These are phyloP conservation scores for Myiopsitta monachus DNA, from an alignment of 2,113 vertebrate species.

Conservation along the genomic window DNA sequence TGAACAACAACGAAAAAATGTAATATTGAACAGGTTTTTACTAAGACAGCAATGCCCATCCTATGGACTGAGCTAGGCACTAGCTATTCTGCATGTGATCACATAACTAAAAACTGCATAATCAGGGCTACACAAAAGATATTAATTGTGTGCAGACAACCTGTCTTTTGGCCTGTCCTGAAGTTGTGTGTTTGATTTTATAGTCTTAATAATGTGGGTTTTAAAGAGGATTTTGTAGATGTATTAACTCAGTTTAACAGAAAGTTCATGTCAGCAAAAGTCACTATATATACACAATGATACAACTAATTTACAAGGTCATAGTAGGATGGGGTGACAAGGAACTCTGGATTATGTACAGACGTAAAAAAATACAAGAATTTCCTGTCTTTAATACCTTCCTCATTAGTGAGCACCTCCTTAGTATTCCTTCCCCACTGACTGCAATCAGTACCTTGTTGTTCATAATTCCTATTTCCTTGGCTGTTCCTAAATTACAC, in stretches of 20 bases:
- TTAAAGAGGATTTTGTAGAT: background rate
- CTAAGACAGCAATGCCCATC: background rate
- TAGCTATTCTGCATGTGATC: background rate
- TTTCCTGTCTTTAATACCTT: slow-evolving; percentile 61
- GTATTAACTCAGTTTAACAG: background rate
- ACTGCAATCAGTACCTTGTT: slow-evolving; percentile 65
- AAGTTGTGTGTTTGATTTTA: background rate
- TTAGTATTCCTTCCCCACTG: slow-evolving; percentile 57
- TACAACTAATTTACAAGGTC: slow-evolving; percentile 29
- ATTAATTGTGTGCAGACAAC: background rate
- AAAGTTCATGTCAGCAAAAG: background rate
- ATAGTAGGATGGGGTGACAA: background rate
- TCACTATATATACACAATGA: background rate
- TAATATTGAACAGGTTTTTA: background rate
- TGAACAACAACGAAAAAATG: background rate
- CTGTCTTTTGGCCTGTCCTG: background rate
- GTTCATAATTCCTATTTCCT: slow-evolving; percentile 65
- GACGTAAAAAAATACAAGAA: slow-evolving; percentile 48
- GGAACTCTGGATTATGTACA: slow-evolving; percentile 39
- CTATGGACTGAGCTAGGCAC: background rate
- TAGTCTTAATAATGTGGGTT: background rate
- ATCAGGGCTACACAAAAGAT: background rate
- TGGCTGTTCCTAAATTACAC: slow-evolving; percentile 53
- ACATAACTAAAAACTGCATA: background rate
- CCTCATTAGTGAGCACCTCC: slow-evolving; percentile 44